Conservation (phyloP, 2,888 invertebrate species). For the Ptycholaimellus sp. region DNA sequence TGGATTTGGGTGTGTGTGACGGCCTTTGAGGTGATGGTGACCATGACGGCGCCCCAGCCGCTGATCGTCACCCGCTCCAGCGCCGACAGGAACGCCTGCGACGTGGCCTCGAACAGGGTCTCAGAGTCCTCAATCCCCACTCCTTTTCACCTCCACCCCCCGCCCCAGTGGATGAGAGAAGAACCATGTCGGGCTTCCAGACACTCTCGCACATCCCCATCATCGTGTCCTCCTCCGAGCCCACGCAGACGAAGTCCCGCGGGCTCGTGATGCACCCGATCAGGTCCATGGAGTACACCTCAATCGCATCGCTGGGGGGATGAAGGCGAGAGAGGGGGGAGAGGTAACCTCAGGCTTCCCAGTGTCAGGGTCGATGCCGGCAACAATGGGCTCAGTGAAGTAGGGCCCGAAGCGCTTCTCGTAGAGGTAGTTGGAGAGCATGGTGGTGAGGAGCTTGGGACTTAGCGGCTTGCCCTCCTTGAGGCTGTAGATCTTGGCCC, state of each 20-base stretch:
- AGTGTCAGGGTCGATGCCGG: slow-evolving; percentile 57
- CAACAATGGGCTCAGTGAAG: slow-evolving; percentile 85
- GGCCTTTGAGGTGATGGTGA: slow-evolving; percentile 30
- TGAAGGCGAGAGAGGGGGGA: not conserved
- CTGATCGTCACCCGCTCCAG: slow-evolving; percentile 88
- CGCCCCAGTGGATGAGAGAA: not conserved
- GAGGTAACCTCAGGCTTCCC: slow-evolving; percentile 48
- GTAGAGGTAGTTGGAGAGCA: slow-evolving; percentile 81
- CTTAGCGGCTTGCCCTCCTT: too few relatives aligned
- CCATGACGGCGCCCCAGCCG: slow-evolving; percentile 90
- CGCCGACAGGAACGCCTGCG: slow-evolving; percentile 74
- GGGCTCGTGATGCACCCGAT: slow-evolving; percentile 59
- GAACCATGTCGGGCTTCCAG: slow-evolving; percentile 57
- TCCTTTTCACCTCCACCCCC: not conserved
- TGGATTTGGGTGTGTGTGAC: too few relatives aligned
- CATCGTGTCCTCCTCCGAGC: slow-evolving; percentile 46
- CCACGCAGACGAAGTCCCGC: slow-evolving; percentile 92
- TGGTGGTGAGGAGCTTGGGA: slow-evolving; percentile 57
- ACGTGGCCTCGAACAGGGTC: slow-evolving; percentile 80
- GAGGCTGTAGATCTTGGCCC: too few relatives aligned
- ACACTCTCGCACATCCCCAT: slow-evolving; percentile 74
- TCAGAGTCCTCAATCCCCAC: slow-evolving; percentile 41
- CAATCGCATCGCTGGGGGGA: not conserved
- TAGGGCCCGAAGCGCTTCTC: slow-evolving; percentile 85
- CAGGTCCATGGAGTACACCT: slow-evolving; percentile 57